phyloP scores from a whole-genome alignment of 2,113 vertebrate genomes.

The Ceyx cyanopectus region DNA sequence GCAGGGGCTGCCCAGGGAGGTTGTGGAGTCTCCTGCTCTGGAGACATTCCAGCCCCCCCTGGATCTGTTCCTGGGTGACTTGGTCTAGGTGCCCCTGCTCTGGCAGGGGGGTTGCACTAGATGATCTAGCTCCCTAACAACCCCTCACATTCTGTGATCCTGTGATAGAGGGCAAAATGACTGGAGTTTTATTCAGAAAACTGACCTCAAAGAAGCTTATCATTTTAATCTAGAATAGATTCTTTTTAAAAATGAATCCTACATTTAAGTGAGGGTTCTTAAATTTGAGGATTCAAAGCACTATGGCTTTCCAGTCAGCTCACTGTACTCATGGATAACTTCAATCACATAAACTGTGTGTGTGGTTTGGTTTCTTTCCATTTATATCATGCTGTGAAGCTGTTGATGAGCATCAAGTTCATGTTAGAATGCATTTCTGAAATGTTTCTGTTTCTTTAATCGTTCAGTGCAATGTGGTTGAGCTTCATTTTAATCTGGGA shows the following conservation, averaged over 20 bases:
- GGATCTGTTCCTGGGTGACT: no score
- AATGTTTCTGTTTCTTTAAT: background rate
- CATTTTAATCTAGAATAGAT: accelerated
- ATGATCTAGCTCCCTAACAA: no score
- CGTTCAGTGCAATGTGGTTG: background rate
- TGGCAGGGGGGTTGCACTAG: no score
- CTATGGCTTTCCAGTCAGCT: accelerated
- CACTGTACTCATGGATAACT: accelerated
- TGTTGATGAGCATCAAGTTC: background rate
- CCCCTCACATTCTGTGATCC: no score
- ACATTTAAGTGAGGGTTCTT: accelerated
- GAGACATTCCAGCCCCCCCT: no score
- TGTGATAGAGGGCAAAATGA: background rate
- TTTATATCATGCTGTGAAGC: accelerated
- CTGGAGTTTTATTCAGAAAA: background rate
- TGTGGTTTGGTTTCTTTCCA: background rate
- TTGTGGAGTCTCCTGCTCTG: no score
- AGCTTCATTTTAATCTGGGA: background rate
- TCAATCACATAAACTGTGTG: accelerated
- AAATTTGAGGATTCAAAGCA: background rate
- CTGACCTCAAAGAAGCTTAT: no score
- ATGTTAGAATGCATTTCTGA: background rate
- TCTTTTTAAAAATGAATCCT: background rate
- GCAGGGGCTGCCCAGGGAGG: no score
- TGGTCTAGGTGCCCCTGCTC: no score